Evolutionary conservation across 53 echinoderm and acorn worm genomes (phyloP).

Genomic region (Pentamera pediparva): DNA sequence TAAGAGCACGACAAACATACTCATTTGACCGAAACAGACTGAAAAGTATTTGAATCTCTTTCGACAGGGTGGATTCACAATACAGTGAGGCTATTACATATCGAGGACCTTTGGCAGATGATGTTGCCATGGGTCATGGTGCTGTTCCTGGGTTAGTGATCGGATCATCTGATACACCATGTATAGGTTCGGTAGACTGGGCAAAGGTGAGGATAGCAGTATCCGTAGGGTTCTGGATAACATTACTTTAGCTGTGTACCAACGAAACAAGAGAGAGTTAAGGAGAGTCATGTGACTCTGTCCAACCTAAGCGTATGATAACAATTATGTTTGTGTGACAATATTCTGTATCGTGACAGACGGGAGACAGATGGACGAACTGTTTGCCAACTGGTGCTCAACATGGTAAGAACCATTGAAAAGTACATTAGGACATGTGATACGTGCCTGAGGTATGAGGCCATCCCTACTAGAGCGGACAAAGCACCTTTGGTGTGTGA

Average conservation of each 20-base stretch:
- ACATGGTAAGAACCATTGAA: conserved; percentile 30
- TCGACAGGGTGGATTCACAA: background rate
- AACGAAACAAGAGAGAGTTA: background rate
- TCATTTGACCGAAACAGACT: background rate
- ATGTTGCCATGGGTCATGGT: background rate
- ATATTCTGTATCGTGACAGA: conserved; percentile 14
- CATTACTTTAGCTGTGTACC: background rate
- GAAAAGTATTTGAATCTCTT: background rate
- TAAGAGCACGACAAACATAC: background rate
- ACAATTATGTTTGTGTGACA: conserved; percentile 7
- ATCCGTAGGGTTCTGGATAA: background rate
- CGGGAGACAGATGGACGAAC: background rate
- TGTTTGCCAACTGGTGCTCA: conserved; percentile 38
- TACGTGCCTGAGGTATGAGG: conserved; percentile 18
- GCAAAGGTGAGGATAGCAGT: background rate
- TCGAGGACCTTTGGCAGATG: background rate
- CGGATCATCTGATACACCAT: background rate
- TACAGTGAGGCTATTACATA: background rate
- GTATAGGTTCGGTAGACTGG: background rate
- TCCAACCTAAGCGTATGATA: conserved; percentile 26
- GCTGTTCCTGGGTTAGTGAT: background rate
- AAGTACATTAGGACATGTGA: conserved; percentile 39
- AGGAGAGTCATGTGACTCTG: background rate
- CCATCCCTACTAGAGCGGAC: conserved; percentile 6
- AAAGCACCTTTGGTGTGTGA: conserved; percentile 39